phyloP scores from a whole-genome alignment of 1,140 invertebrate species.

The Mycetomoellerius zeteki region DNA sequence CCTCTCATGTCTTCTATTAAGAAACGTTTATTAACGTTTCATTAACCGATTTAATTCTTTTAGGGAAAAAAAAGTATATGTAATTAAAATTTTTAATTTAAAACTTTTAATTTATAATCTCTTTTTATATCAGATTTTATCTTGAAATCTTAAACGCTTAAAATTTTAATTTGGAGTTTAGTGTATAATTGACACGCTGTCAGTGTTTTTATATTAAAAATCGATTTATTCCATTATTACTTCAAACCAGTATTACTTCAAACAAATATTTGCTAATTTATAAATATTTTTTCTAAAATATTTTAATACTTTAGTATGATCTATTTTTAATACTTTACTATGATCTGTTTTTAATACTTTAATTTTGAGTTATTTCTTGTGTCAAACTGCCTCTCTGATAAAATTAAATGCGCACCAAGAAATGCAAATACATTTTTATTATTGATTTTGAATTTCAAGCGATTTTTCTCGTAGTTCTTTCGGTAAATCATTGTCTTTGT shows the following conservation, averaged over 20 bases:
- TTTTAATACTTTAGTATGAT: not conserved
- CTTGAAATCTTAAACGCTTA: constrained; percentile 6
- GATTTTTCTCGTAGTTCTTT: not conserved
- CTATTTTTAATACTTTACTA: no score
- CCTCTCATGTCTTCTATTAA: constrained; percentile 2
- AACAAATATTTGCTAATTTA: constrained; percentile 1
- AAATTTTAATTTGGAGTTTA: constrained; percentile 14
- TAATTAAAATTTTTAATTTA: constrained; percentile 14
- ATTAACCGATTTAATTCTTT: constrained; percentile 1
- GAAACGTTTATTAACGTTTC: not conserved
- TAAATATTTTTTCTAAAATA: not conserved
- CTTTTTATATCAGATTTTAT: not conserved
- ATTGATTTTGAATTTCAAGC: not conserved
- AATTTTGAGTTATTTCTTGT: not conserved
- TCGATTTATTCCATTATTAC: not conserved
- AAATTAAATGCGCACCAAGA: not conserved
- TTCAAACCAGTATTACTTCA: not conserved
- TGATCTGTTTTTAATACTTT: not conserved
- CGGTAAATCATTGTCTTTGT: constrained; percentile 19
- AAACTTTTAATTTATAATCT: not conserved
- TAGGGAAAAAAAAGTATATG: not conserved
- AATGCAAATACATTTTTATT: constrained; percentile 13
- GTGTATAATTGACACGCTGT: not conserved
- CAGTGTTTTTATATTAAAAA: constrained; percentile 8
- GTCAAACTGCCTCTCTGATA: not conserved